These are phyloP conservation scores for Hylomyscus alleni DNA, from an alignment of 2,797 vertebrate species.

Conservation along the genomic window DNA sequence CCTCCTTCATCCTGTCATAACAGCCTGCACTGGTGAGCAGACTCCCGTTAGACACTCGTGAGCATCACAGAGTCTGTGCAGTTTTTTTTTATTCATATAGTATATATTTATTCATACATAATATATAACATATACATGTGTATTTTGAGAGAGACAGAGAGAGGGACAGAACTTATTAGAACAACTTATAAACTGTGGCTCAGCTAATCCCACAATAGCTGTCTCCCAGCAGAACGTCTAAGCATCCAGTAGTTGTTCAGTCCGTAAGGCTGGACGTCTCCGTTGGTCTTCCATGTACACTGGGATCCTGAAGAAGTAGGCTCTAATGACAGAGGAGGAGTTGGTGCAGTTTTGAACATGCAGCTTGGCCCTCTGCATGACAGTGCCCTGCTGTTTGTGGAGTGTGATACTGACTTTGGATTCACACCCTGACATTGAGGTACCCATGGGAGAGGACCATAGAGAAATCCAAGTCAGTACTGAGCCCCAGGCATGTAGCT, in stretches of 20 bases:
- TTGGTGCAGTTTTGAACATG: background rate
- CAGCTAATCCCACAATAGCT: background rate
- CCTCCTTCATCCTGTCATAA: background rate
- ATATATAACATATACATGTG: background rate
- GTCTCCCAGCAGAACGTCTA: background rate
- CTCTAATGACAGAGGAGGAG: background rate
- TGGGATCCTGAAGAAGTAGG: background rate
- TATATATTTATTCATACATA: background rate
- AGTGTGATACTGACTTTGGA: background rate
- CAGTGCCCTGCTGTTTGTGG: background rate
- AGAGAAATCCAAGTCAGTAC: background rate
- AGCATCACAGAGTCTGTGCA: background rate
- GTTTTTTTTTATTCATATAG: background rate
- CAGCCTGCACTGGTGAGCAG: background rate
- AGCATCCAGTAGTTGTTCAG: background rate
- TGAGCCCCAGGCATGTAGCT: background rate
- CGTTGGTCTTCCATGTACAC: background rate
- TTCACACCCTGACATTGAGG: background rate
- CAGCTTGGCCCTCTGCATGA: background rate
- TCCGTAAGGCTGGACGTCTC: background rate
- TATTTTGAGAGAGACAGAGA: background rate
- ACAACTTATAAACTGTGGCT: background rate
- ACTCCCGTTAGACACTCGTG: too few relatives aligned
- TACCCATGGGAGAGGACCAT: background rate
- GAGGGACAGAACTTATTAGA: background rate